Evolutionary conservation across 2,113 vertebrate species (phyloP), one percentile per base, ranked within the genome.

Genomic region (Hypocryptadius cinnamomeus): DNA sequence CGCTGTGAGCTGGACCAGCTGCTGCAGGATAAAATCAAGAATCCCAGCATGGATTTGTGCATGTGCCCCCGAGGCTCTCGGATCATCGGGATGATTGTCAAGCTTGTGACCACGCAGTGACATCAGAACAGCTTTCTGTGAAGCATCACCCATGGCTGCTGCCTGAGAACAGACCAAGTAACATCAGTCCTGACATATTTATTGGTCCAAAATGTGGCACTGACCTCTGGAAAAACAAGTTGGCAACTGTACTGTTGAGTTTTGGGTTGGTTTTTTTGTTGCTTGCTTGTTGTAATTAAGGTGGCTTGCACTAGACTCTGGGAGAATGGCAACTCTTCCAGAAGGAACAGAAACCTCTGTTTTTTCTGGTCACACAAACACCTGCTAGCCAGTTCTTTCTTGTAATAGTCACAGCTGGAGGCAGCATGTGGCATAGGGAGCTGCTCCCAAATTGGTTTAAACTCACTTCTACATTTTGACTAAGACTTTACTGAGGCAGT

Each of bases 11-110:
- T 99, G 47, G 99, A 99, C 95, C 98, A 99, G 95, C 98, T 99
- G 42, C 98, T 99, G 76, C 99, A 99, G 93, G 99, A 99, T 86
- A 99, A 99, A 96, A 99, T 99, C 94, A 98, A 97, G 92, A 99
- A 97, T 64, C 99, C 99, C 4, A 99, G 98, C 97, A 99, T 99
- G 94, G 99, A 99, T 95, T 92, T 99, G 71, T 98, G 98, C 69
- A 96, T 93, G 63, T 99, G 99, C 83, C 99, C 99, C 20, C 98
- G 99, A 4, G 99, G 99, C 23, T 99, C 99, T 25, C 98, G 98
- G 69, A 99, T 99, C 97, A 99, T 99, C 42, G 95, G 95, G 74
- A 99, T 98, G 96, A 99, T 99, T 15, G 99, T 99, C 44, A 99
- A 99, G 78, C 99, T 99, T 12, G 98, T 99, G 91, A 98, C 98